A percentile compares a stretch with the other conserved stretches of the same genome.
Conservation (phyloP, 2,888 invertebrate species). For the Antheraea assamensis region DNA sequence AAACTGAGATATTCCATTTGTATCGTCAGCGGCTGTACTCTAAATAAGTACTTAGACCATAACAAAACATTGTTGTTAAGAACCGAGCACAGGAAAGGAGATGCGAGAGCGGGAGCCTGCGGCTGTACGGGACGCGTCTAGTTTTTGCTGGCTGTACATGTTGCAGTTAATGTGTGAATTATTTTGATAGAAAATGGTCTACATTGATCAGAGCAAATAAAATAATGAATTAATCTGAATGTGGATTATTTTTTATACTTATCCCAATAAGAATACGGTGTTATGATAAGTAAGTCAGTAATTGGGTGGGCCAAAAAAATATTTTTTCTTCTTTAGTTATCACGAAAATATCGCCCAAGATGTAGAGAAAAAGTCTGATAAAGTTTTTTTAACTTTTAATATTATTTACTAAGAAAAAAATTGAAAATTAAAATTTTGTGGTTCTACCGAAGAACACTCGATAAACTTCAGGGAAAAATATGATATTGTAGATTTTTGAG, state of each 20-base stretch:
- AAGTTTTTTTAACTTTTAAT: no score
- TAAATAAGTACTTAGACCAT: constrained; percentile 26
- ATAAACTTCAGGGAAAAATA: no score
- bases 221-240: not conserved
- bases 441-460: no score
- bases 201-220: not conserved
- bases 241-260: not conserved
- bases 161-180: constrained; percentile 9
- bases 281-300: no score
- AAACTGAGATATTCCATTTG: constrained; percentile 13
- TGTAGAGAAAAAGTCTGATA: no score
- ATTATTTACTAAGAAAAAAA: no score
- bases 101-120: constrained; percentile 34
- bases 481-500: no score
- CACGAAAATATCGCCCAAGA: no score
- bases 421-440: no score
- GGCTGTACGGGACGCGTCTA: constrained; percentile 51
- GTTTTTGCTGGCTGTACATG: constrained; percentile 50
- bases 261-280: no score
- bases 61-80: constrained; percentile 18
- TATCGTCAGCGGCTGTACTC: constrained; percentile 22
- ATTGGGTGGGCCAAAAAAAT: no score
- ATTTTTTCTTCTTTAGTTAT: no score
- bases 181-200: not conserved
- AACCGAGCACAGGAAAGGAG: constrained; percentile 32